Base-by-base conservation (phyloP, 2,113 vertebrate genomes). In the Pollachius pollachius region DNA sequence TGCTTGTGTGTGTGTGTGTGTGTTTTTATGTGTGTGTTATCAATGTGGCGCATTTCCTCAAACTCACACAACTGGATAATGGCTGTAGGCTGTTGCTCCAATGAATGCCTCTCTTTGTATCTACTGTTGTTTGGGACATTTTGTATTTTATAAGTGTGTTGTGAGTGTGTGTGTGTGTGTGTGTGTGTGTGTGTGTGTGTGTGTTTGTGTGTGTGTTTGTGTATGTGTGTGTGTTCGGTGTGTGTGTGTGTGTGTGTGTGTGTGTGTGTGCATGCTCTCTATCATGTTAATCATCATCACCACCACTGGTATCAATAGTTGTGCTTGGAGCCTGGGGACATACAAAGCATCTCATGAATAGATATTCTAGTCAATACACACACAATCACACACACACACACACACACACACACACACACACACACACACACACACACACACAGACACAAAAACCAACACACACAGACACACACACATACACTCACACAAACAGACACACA, bases 111-210 rank as follows among this genome's bases (percentile, higher is more conserved):
- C 41, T 48, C 41, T 13, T 48, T 48, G 41, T 48, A 48, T 12
- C 41, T 48, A 48, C 41, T 48, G 41, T 48, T 34, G 30, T 34
- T 34, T 48, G 41, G 41, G 41, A 48, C 41, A 13, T 48, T 48
- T 48, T 48, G 41, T 48, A 48, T 48, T 48, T 48, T 48, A 13
- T 48, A 48, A 13, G 41, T 48, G 41, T 48, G 37, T 15, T 18
- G 8, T 27, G 18, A 16, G 21, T 16, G 30, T 9, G 18, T 13
- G 64, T 1, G 11, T 18, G 41, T 48, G 56, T 68, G 67, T 59
- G 23, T 57, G 52, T 52, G 37, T 25, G 34, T 72, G 61, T 67
- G 57, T 54, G 17, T 58, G 21, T 70, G 59, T 18, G 8, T 66
- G 18, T 54, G 18, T 23, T 11, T 62, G 21, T 62, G 18, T 23